Conservation (phyloP, 1,140 invertebrate genomes). For the Aphaenogaster floridana region DNA sequence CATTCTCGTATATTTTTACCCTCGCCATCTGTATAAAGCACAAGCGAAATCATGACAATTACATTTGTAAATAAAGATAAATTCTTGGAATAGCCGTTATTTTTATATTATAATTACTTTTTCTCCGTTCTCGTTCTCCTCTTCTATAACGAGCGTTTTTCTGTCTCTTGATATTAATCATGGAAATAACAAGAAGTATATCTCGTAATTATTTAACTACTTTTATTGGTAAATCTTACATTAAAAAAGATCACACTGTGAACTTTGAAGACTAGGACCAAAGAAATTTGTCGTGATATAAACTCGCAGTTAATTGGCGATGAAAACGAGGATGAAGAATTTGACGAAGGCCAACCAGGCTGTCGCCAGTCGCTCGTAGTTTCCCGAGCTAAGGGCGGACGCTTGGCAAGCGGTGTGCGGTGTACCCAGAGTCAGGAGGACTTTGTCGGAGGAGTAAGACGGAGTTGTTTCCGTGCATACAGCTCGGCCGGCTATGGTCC, state of each 20-base stretch:
- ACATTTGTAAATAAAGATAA: constrained; percentile 74
- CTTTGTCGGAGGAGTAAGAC: constrained; percentile 85
- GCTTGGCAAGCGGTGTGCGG: constrained; percentile 88
- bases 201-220: constrained; percentile 39
- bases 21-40: constrained; percentile 71
- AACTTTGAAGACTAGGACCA: constrained; percentile 40
- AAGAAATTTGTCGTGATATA: background rate
- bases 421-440: constrained; percentile 85
- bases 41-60: constrained; percentile 59
- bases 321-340: constrained; percentile 77
- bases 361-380: constrained; percentile 79
- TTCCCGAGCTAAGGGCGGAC: constrained; percentile 86
- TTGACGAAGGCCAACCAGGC: constrained; percentile 79
- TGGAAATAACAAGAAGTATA: background rate
- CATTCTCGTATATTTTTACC: background rate
- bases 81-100: constrained; percentile 43
- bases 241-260: constrained; percentile 55
- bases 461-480: constrained; percentile 85
- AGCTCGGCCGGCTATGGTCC: constrained; percentile 84
- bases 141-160: no score
- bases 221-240: constrained; percentile 69
- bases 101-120: background rate
- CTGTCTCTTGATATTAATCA: background rate
- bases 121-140: background rate
- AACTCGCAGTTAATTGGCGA: constrained; percentile 75